Percentiles rank a stretch among this genome's conserved stretches.
phyloP scores from a whole-genome alignment of 2,113 vertebrate species.

The Pteruthius melanotis region DNA sequence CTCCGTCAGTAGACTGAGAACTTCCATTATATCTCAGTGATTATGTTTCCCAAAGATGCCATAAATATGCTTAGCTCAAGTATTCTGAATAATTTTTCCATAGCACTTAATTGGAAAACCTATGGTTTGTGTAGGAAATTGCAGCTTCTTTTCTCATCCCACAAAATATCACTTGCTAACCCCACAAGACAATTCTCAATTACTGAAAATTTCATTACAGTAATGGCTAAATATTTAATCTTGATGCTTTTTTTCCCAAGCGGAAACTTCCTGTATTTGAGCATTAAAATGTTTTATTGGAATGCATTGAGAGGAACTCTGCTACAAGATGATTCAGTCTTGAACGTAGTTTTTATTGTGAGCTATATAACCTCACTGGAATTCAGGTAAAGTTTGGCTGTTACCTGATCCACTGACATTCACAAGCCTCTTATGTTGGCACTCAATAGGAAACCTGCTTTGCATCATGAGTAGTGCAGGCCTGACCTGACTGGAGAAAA shows the following conservation, averaged over 20 bases:
- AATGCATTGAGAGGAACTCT: neutral
- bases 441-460: neutral
- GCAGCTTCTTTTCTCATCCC: neutral
- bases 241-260: neutral
- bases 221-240: neutral
- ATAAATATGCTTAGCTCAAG: neutral
- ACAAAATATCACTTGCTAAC: neutral
- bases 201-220: neutral
- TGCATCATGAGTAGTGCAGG: neutral
- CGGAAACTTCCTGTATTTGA: neutral
- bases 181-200: neutral
- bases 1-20: neutral
- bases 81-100: neutral
- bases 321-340: neutral
- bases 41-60: neutral
- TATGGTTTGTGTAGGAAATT: neutral
- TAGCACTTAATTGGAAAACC: neutral
- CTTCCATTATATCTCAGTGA: neutral
- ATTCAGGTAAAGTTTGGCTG: neutral
- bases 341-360: neutral
- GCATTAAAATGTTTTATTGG: fast-evolving
- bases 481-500: neutral
- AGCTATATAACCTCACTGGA: neutral
- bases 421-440: neutral
- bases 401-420: neutral